Evolutionary conservation across 2,888 invertebrate species (phyloP).

Genomic region (Amorpha juglandis): DNA sequence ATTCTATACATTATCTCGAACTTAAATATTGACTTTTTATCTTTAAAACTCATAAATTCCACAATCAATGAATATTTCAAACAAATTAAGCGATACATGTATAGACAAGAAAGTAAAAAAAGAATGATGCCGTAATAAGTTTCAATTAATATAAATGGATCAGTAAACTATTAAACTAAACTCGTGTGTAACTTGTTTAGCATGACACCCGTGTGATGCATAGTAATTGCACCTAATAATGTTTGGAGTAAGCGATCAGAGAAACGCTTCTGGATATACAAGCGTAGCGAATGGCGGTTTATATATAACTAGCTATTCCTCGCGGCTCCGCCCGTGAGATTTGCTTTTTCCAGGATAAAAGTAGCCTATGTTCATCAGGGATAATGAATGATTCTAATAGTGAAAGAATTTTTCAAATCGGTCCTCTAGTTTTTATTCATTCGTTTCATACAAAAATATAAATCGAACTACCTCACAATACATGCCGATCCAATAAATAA

Average conservation of each 20-base stretch:
- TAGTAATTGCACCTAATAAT: slow-evolving; percentile 47
- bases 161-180: slow-evolving; percentile 46
- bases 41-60: not conserved
- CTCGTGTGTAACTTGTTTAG: slow-evolving; percentile 47
- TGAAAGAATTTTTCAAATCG: too few species aligned
- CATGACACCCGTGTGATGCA: slow-evolving; percentile 46
- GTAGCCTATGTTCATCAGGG: too few species aligned
- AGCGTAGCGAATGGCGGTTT: not conserved
- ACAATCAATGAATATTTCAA: not conserved
- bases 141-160: slow-evolving; percentile 32
- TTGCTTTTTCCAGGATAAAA: too few species aligned
- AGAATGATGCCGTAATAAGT: not conserved
- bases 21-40: not conserved
- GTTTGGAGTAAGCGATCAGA: slow-evolving; percentile 37
- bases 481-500: too few species aligned
- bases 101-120: not conserved
- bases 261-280: slow-evolving; percentile 29
- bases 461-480: too few species aligned
- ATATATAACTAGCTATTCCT: too few species aligned
- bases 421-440: too few species aligned
- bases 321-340: too few species aligned
- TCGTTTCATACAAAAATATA: too few species aligned
- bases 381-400: too few species aligned
- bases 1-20: not conserved
- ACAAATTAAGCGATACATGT: slow-evolving; percentile 3